These are phyloP conservation scores for Plagodis pulveraria DNA, from an alignment of 2,888 invertebrate species.

Conservation along the genomic window DNA sequence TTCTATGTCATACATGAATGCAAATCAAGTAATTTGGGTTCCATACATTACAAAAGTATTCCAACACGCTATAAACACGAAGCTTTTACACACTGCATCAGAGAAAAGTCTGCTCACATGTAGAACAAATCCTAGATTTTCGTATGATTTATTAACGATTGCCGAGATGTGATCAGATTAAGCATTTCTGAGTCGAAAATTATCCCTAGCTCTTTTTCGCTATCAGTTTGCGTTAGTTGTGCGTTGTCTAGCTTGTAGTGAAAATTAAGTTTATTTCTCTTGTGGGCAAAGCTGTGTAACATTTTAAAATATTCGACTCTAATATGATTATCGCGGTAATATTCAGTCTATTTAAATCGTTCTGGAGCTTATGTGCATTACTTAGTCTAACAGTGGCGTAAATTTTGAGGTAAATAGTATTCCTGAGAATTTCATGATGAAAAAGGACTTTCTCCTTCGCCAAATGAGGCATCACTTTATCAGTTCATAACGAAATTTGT, in stretches of 20 bases:
- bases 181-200: neutral
- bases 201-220: too few species aligned
- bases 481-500: too few species aligned
- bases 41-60: constrained; percentile 2
- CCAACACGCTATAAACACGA: neutral
- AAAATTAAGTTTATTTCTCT: neutral
- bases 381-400: neutral
- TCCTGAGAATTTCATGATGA: too few species aligned
- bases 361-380: neutral
- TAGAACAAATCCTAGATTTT: neutral
- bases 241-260: neutral
- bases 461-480: too few species aligned
- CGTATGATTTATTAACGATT: neutral
- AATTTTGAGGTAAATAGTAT: constrained; percentile 4
- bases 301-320: neutral
- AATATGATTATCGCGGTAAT: neutral
- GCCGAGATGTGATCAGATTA: neutral
- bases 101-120: neutral
- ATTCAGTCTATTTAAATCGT: neutral
- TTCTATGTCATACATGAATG: neutral
- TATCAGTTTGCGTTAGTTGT: neutral
- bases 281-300: neutral
- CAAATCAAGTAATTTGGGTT: neutral
- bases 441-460: too few species aligned
- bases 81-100: neutral